Evolutionary conservation across 1,140 invertebrate species (phyloP).

Genomic region (Grapholita molesta): DNA sequence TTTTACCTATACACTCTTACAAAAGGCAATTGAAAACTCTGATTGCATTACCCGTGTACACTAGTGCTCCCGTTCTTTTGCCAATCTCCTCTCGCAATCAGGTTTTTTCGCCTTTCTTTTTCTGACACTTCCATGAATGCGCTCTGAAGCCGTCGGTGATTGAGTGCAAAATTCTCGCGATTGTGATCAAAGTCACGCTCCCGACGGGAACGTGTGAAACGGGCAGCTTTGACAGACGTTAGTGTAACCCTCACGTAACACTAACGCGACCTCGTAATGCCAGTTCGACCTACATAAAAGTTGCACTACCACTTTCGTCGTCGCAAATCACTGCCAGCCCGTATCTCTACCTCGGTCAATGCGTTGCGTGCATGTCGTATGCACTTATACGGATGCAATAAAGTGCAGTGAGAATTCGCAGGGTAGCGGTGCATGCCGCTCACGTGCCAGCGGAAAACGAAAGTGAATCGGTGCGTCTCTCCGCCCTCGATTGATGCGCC

Average conservation of each 20-base stretch:
- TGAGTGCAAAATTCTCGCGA: neutral
- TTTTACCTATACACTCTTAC: constrained; percentile 6
- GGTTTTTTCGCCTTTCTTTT: neutral
- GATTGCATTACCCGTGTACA: neutral
- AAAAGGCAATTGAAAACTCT: neutral
- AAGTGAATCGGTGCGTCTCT: constrained; percentile 71
- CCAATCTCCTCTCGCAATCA: constrained; percentile 4
- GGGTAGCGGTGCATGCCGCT: constrained; percentile 59
- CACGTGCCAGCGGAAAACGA: constrained; percentile 69
- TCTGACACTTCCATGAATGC: neutral
- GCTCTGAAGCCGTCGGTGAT: neutral
- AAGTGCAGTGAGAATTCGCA: constrained; percentile 72
- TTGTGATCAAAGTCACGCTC: constrained; percentile 18
- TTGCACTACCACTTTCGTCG: constrained; percentile 75
- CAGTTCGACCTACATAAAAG: constrained; percentile 73
- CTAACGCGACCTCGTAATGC: constrained; percentile 52
- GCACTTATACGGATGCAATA: constrained; percentile 70
- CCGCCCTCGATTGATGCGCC: constrained; percentile 63
- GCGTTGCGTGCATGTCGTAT: constrained; percentile 68
- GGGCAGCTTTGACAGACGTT: constrained; percentile 22
- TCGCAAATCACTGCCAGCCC: constrained; percentile 67
- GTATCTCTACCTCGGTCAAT: constrained; percentile 75
- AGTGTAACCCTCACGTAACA: constrained; percentile 49
- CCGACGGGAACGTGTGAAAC: constrained; percentile 20
- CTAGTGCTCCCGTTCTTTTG: constrained; percentile 5